Evolutionary conservation across 2,113 vertebrate genomes (phyloP).

Genomic region (Pangasianodon gigas): DNA sequence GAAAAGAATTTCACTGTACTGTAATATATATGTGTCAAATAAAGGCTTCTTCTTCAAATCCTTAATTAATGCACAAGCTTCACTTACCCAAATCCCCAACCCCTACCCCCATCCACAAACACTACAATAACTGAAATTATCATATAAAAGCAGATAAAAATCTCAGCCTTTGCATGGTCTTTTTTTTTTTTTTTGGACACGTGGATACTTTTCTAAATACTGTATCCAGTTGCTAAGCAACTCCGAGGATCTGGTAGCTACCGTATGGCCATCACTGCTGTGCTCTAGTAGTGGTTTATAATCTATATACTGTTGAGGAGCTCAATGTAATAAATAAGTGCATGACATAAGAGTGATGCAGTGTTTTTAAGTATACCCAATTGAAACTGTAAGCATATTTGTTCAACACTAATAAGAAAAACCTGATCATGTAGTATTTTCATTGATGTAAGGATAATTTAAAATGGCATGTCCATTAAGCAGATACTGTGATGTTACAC

Average conservation of each 20-base stretch:
- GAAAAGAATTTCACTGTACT: background rate
- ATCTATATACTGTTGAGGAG: constrained; percentile 34
- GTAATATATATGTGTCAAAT: background rate
- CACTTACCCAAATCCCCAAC: background rate
- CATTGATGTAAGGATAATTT: background rate
- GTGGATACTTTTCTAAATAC: constrained; percentile 54
- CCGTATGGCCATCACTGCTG: constrained; percentile 53
- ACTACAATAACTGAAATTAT: background rate
- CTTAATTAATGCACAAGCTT: background rate
- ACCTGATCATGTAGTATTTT: background rate
- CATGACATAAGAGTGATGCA: background rate
- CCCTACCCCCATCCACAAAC: no score
- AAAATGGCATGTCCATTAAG: background rate
- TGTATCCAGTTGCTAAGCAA: constrained; percentile 60
- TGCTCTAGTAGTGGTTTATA: constrained; percentile 13
- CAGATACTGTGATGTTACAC: background rate
- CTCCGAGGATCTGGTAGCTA: constrained; percentile 47
- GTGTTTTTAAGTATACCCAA: background rate
- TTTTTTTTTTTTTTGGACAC: constrained; percentile 50
- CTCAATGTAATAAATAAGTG: constrained; percentile 5
- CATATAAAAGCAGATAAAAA: constrained; percentile 50
- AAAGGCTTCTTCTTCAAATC: background rate
- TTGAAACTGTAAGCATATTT: background rate
- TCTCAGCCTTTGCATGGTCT: background rate
- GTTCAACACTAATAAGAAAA: background rate